Base-by-base conservation (phyloP, 2,888 invertebrate genomes). In the Mamestra brassicae region DNA sequence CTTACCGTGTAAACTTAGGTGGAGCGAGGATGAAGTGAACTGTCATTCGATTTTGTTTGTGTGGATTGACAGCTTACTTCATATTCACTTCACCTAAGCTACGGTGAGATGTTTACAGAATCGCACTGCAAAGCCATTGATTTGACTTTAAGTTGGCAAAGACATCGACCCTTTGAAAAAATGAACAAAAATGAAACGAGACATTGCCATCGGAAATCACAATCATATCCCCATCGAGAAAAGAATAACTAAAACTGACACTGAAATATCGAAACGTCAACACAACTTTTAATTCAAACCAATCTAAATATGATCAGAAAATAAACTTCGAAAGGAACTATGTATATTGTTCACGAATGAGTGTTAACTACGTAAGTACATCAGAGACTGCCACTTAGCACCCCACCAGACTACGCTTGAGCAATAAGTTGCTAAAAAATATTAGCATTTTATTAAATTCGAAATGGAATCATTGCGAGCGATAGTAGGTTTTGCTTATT, bases 401-500 rank as follows among this genome's bases (percentile, higher is more conserved):
- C 86, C 87, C 86, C 86, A 84, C 88, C 79, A 74, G 67, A 66
- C 71, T 50, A 42, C 66, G 71, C 69, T 87, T 86, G 80, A 78
- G 81, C 75, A 88, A 87, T 68, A 42, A 50, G 52, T 81, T 88
- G 78, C 77, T 73, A 78, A 86, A 83, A 81, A 72, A 58, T 60
- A 73, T 78, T 80, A 76, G 65, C 76, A 81, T 84, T 76, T 73
- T 63, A 74, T 67, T 83, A 50, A 74, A 68, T 73, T 78, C 36
- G 47, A 62, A 71, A 70, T 71, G 63, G 55, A 67, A 66, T 63
- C 52, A 26, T 61, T 58, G 60, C 36, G 10, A 47, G 17, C 11
- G 42, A 67, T 42, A 34, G 62, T 58, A 52, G n/a, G 15, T 63
- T 70, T 70, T 8, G 47, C 3, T 38, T 26, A 67, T 47, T 67